A percentile compares a stretch with the other conserved stretches of the same genome.
phyloP scores from a whole-genome alignment of 2,797 vertebrate species.

The Sebastes reedi region DNA sequence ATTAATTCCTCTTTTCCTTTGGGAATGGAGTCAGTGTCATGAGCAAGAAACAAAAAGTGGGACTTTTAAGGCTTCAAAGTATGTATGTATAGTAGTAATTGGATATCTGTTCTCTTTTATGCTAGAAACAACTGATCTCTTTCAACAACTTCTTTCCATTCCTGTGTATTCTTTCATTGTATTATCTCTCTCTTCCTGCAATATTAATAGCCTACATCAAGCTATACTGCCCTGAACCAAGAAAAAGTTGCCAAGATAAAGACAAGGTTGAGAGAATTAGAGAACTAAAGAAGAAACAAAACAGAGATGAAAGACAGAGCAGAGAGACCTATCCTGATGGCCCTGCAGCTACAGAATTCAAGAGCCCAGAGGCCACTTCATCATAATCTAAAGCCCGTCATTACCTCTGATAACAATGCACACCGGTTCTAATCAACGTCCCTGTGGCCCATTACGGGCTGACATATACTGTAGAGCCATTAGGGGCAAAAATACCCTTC shows the following conservation, averaged over 20 bases:
- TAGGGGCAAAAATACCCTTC: background rate
- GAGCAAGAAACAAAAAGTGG: background rate
- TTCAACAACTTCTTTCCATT: background rate
- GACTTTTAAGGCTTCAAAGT: background rate
- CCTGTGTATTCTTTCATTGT: background rate
- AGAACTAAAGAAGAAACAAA: background rate
- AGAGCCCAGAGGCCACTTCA: slow-evolving; percentile 6
- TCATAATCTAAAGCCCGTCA: slow-evolving; percentile 18
- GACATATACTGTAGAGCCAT: background rate
- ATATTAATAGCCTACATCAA: background rate
- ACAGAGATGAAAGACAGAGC: background rate
- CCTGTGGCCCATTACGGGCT: background rate
- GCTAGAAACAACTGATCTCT: background rate
- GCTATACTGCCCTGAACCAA: background rate
- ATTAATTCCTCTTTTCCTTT: background rate
- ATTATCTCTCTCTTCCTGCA: background rate
- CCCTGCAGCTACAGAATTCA: background rate
- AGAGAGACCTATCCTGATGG: background rate
- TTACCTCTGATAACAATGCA: slow-evolving; percentile 20
- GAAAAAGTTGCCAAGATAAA: background rate
- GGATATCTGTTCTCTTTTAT: background rate
- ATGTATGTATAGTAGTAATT: background rate
- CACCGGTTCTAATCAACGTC: slow-evolving; percentile 11
- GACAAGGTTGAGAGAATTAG: background rate
- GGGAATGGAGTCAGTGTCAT: background rate